Conservation (phyloP, 2,113 vertebrate species). For the Pardalotus punctatus region DNA sequence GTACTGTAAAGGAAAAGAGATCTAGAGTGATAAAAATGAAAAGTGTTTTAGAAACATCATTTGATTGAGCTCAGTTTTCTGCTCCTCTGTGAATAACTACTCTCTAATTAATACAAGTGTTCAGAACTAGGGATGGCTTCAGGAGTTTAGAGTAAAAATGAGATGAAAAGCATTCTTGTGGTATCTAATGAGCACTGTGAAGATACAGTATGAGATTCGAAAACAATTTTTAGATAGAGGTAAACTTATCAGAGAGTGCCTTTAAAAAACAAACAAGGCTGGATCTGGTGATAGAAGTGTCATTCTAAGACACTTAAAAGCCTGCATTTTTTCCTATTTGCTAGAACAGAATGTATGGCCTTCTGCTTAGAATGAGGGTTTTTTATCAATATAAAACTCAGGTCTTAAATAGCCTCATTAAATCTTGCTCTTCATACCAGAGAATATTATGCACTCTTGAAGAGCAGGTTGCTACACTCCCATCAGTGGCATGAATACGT, state of each 20-base stretch:
- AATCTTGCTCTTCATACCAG: not conserved
- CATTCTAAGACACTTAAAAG: not conserved
- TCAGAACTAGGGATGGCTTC: not conserved
- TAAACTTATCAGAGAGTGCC: not conserved
- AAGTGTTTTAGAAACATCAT: conserved; percentile 19
- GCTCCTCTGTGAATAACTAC: not conserved
- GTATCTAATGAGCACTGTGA: conserved; percentile 11
- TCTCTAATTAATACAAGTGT: not conserved
- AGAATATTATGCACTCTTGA: not conserved
- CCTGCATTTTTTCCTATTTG: not conserved
- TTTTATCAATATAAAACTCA: not conserved
- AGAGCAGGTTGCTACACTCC: not conserved
- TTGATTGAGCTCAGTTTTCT: not conserved
- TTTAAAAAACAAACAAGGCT: conserved; percentile 23
- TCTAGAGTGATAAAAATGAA: conserved; percentile 26
- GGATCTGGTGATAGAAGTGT: not conserved
- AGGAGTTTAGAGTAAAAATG: not conserved
- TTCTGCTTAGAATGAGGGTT: not conserved
- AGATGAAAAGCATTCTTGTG: conserved; percentile 58
- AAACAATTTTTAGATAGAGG: not conserved
- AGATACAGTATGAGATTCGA: conserved; percentile 5
- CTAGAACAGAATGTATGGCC: not conserved
- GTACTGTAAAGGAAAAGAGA: not conserved
- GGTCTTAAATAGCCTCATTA: not conserved
- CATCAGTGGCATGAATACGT: not conserved